Evolutionary conservation across 2,113 vertebrate species (phyloP).

Genomic region (Ursus arctos): DNA sequence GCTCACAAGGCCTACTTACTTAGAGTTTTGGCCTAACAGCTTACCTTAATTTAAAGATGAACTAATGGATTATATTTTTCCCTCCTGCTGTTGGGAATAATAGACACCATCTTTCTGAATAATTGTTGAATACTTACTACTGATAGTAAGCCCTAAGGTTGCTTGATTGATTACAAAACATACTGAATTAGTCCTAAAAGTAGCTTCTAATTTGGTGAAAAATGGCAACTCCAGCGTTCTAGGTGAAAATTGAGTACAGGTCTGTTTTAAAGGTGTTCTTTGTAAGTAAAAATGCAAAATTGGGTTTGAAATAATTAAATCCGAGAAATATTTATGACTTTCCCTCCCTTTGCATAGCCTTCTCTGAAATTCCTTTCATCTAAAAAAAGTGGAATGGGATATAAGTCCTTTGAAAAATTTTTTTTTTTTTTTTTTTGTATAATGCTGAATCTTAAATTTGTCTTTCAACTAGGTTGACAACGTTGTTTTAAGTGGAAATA

Average conservation of each 20-base stretch:
- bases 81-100: background rate
- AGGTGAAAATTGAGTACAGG: slow-evolving; percentile 4
- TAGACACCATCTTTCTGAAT: background rate
- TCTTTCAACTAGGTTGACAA: background rate
- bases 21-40: background rate
- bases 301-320: background rate
- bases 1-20: background rate
- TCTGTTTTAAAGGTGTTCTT: background rate
- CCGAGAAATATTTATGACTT: background rate
- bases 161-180: background rate
- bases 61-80: background rate
- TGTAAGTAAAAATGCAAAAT: background rate
- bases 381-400: background rate
- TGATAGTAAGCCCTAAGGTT: background rate
- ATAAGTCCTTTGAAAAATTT: slow-evolving; percentile 4
- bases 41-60: background rate
- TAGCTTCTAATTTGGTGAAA: background rate
- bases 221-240: background rate
- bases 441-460: background rate
- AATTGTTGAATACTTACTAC: background rate
- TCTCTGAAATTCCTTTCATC: background rate
- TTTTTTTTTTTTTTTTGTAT: background rate
- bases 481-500: slow-evolving; percentile 34
- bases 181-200: background rate
- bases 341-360: background rate